phyloP scores from a whole-genome alignment of 2,888 invertebrate genomes.

The Imbricaverruca yamaguchii region DNA sequence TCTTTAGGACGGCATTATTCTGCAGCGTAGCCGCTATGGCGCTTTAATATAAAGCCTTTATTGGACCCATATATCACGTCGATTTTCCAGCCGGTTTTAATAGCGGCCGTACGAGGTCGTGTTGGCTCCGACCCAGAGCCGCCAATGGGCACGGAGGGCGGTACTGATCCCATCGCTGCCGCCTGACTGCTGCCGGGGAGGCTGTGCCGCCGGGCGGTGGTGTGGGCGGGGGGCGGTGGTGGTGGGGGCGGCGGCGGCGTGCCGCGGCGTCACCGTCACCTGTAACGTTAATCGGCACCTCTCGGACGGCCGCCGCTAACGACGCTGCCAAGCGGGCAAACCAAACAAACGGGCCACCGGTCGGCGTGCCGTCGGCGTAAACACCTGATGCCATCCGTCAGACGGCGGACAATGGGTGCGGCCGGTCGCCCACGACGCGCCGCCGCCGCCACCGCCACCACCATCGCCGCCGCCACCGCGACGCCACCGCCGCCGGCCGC shows the following conservation, averaged over 20 bases:
- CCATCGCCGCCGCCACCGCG: neutral
- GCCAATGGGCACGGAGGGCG: too few relatives aligned
- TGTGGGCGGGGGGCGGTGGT: neutral
- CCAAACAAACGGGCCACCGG: neutral
- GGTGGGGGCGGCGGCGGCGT: neutral
- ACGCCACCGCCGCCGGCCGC: neutral
- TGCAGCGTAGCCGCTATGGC: neutral
- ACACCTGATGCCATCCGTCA: slow-evolving; percentile 11
- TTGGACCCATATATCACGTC: neutral
- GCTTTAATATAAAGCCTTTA: neutral
- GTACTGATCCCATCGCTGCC: too few relatives aligned
- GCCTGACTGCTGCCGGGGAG: too few relatives aligned
- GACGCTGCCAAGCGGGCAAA: neutral
- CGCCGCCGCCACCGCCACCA: neutral
- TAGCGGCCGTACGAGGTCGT: neutral
- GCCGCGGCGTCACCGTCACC: neutral
- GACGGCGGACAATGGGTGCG: neutral
- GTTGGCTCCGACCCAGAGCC: too few relatives aligned
- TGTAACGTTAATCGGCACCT: neutral
- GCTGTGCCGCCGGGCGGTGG: neutral
- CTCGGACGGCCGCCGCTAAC: slow-evolving; percentile 6
- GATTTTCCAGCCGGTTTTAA: neutral
- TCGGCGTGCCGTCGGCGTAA: neutral
- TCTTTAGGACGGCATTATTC: too few relatives aligned
- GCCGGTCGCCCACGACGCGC: neutral